Evolutionary conservation across 1,140 invertebrate species (phyloP).

Genomic region (Zaprionus ghesquierei): DNA sequence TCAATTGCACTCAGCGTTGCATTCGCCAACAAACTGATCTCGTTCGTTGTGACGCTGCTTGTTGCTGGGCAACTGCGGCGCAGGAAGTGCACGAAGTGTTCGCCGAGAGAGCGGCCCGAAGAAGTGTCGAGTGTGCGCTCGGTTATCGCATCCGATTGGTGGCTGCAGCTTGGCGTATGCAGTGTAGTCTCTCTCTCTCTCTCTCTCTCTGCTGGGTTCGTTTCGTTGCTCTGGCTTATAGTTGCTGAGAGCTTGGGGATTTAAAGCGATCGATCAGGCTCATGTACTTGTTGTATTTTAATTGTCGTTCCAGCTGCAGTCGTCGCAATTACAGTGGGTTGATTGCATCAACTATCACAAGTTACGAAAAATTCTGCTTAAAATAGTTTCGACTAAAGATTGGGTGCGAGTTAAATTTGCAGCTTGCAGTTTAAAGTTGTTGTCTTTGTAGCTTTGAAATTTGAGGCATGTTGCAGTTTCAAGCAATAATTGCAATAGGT

Average conservation of each 20-base stretch:
- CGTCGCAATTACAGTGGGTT: slow-evolving; percentile 6
- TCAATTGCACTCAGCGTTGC: slow-evolving; percentile 78
- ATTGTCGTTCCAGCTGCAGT: background rate
- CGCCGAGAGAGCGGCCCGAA: slow-evolving; percentile 46
- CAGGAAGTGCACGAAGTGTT: slow-evolving; percentile 74
- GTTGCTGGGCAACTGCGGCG: slow-evolving; percentile 47
- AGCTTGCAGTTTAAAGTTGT: slow-evolving; percentile 21
- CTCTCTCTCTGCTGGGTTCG: slow-evolving; percentile 12
- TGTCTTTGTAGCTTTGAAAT: slow-evolving; percentile 41
- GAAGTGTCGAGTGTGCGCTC: slow-evolving; percentile 61
- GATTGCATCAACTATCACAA: slow-evolving; percentile 53
- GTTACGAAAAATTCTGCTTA: slow-evolving; percentile 55
- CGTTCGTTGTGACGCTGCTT: slow-evolving; percentile 25
- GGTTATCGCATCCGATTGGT: slow-evolving; percentile 21
- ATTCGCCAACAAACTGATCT: slow-evolving; percentile 73
- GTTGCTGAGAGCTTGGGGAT: slow-evolving; percentile 51
- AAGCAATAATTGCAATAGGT: slow-evolving; percentile 34
- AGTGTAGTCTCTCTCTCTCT: slow-evolving; percentile 25
- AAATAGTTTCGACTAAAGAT: slow-evolving; percentile 39
- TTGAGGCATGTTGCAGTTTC: slow-evolving; percentile 56
- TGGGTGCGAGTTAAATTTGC: background rate
- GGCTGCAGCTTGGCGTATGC: slow-evolving; percentile 49
- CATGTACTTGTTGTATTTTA: slow-evolving; percentile 11
- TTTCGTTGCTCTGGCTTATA: slow-evolving; percentile 18
- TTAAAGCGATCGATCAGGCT: slow-evolving; percentile 38